Evolutionary conservation across 2,888 invertebrate species (phyloP).

Genomic region (Zaprionus lineosus): DNA sequence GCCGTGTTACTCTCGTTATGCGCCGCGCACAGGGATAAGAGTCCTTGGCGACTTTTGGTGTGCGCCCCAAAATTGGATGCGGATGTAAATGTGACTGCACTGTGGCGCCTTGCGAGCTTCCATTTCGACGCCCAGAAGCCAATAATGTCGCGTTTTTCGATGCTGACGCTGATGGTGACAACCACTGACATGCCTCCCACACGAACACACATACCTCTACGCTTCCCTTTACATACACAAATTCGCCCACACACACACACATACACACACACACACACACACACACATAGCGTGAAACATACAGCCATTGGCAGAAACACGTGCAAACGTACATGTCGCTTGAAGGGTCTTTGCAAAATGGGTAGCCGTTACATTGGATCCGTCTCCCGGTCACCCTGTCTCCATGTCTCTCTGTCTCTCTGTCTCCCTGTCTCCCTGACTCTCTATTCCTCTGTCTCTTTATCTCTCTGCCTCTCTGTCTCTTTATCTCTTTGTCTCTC

Average conservation of each 20-base stretch:
- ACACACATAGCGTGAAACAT: neutral
- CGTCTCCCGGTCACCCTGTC: too few species aligned
- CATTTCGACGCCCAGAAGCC: conserved; percentile 63
- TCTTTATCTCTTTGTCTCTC: too few species aligned
- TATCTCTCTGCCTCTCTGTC: too few species aligned
- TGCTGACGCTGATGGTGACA: conserved; percentile 66
- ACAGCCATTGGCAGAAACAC: too few species aligned
- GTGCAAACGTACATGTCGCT: conserved; percentile 22
- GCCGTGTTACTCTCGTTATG: neutral
- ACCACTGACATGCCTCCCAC: conserved; percentile 58
- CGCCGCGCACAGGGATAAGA: neutral
- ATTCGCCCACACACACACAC: neutral
- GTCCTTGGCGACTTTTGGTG: neutral
- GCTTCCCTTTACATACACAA: too few species aligned
- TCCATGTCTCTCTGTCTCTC: too few species aligned
- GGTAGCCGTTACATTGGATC: too few species aligned
- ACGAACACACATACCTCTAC: conserved; percentile 27
- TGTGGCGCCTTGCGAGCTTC: conserved; percentile 44
- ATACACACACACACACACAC: neutral
- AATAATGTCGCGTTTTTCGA: conserved; percentile 57
- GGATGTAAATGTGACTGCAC: conserved; percentile 5
- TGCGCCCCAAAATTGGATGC: conserved; percentile 36
- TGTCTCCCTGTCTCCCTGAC: too few species aligned
- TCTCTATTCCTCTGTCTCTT: too few species aligned
- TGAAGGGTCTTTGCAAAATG: conserved; percentile 24